Conservation (phyloP, 2,113 vertebrate species). For the Megaleporinus macrocephalus region DNA sequence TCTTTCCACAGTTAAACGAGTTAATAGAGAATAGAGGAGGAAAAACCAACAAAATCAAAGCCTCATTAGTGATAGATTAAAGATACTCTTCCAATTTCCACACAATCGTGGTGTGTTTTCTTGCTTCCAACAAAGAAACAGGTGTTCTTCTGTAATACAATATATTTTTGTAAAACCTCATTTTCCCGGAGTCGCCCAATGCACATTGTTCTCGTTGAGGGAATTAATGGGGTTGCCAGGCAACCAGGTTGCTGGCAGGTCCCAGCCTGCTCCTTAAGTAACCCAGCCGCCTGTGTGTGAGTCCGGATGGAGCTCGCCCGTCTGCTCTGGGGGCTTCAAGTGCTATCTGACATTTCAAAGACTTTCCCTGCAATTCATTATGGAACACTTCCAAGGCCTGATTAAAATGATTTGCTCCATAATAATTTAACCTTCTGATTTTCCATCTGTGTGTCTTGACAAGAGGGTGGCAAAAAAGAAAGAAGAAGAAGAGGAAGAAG, state of each 20-base stretch:
- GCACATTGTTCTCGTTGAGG: slow-evolving; percentile 65
- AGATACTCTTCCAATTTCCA: slow-evolving; percentile 48
- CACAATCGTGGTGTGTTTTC: slow-evolving; percentile 59
- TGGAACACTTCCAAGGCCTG: slow-evolving; percentile 59
- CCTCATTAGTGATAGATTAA: neutral
- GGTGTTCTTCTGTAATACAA: slow-evolving; percentile 61
- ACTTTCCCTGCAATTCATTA: slow-evolving; percentile 62
- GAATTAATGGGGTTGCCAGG: slow-evolving; percentile 73
- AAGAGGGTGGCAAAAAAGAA: neutral
- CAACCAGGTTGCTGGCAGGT: slow-evolving; percentile 70
- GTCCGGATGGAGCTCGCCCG: slow-evolving; percentile 22
- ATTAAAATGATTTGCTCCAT: slow-evolving; percentile 66
- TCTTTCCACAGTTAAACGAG: neutral
- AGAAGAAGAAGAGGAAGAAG: neutral
- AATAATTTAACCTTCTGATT: slow-evolving; percentile 64
- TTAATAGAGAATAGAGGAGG: neutral
- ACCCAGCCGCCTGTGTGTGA: slow-evolving; percentile 57
- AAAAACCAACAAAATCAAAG: neutral
- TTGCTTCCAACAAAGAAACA: slow-evolving; percentile 54
- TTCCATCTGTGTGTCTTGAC: slow-evolving; percentile 50
- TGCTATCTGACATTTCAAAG: slow-evolving; percentile 62
- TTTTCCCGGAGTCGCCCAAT: slow-evolving; percentile 62
- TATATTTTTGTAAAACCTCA: slow-evolving; percentile 55
- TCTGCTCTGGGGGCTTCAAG: slow-evolving; percentile 55
- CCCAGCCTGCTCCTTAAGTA: slow-evolving; percentile 57